Evolutionary conservation across 2,113 vertebrate species (phyloP), one percentile per base, ranked within the genome.

Genomic region (Microtus oregoni): DNA sequence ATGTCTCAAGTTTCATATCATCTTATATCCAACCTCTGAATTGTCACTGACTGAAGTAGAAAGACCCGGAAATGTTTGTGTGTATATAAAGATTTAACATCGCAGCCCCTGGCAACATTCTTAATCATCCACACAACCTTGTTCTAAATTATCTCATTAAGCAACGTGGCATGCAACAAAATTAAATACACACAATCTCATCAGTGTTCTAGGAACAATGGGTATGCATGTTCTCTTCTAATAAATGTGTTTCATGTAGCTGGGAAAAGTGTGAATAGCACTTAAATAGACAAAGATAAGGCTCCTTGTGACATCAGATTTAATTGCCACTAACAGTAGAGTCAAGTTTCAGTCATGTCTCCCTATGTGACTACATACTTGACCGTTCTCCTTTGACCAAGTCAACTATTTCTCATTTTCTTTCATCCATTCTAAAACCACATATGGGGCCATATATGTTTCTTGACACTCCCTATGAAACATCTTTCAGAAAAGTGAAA

Each of bases 401-500:
- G 4, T 2, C 26, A n/a, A 22, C 22, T 65, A 11, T 50, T 68
- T 86, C 26, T 92, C n/a, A 55, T 28, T 77, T 82, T 92, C 58
- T 65, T 70, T 67, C 32, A 47, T 38, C 7, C 9, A n/a, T 52
- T 79, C 47, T 79, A 47, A 96, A 88, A 65, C 41, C 10, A 83
- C 35, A 13, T 26, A 15, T 50, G 68, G 19, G 11, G 73, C 38
- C 20, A 8, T n/a, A 1, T 24, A 32, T 92, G 24, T 52, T 82
- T 50, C 65, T 88, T 65, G 88, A 30, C 17, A n/a, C 55, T 93
- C 9, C 38, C 87, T 76, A 32, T 63, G 75, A 72, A 72, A 70
- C 9, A 82, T 32, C 47, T 58, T 92, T 89, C 30, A 52, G 52
- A 63, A 72, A 97, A 91, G 41, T 75, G 47, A 75, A 86, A 92